These are phyloP conservation scores for Tenthredo distinguenda DNA, from an alignment of 2,888 invertebrate genomes.

Conservation along the genomic window DNA sequence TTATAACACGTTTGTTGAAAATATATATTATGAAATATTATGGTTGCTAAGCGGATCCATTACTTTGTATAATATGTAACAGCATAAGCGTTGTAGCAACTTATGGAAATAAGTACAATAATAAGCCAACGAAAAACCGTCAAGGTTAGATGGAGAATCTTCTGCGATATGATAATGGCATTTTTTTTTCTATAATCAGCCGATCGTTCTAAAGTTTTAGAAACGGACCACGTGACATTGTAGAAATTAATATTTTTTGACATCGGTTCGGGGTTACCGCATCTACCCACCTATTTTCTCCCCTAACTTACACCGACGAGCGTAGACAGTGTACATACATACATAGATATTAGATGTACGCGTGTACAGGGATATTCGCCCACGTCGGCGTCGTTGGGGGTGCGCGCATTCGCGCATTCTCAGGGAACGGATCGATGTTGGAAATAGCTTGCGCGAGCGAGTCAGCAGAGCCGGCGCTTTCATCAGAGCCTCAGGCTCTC, in stretches of 20 bases:
- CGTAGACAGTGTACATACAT: neutral
- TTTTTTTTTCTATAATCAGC: neutral
- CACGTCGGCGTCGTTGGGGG: conserved; percentile 58
- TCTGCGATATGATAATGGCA: neutral
- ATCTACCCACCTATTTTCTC: conserved; percentile 17
- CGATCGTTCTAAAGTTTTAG: neutral
- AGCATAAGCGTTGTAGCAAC: neutral
- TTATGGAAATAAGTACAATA: neutral
- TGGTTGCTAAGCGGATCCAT: neutral
- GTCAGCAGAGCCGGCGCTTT: conserved; percentile 75
- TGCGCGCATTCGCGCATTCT: conserved; percentile 73
- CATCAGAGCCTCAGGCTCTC: conserved; percentile 68
- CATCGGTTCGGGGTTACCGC: neutral
- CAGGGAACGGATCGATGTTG: conserved; percentile 75
- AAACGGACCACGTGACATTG: conserved; percentile 13
- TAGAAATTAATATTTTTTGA: neutral
- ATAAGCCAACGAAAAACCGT: neutral
- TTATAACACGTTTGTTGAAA: neutral
- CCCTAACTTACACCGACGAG: conserved; percentile 1
- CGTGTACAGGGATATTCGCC: conserved; percentile 36
- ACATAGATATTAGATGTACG: neutral
- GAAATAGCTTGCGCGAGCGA: conserved; percentile 75
- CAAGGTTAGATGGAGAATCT: neutral
- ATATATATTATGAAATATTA: neutral
- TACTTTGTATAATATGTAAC: neutral